These are phyloP conservation scores for Drosophila flavopinicola DNA, from an alignment of 2,888 invertebrate species.

Conservation along the genomic window DNA sequence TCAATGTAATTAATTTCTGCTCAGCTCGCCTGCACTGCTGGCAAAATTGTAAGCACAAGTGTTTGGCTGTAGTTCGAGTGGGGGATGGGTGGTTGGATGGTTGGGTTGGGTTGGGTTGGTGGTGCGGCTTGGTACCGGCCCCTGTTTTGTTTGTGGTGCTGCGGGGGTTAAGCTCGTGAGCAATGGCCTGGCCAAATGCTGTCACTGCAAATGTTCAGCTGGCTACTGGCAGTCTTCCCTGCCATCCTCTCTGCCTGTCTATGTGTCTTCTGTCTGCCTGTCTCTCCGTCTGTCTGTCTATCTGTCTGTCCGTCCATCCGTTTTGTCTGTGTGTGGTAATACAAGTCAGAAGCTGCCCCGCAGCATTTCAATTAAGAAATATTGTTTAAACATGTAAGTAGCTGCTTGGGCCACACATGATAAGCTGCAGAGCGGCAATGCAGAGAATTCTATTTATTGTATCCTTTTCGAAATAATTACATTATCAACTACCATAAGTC, in stretches of 20 bases:
- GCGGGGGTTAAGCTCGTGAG: slow-evolving; percentile 61
- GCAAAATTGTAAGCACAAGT: slow-evolving; percentile 57
- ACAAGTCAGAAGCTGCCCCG: slow-evolving; percentile 57
- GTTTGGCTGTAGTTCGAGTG: slow-evolving; percentile 13
- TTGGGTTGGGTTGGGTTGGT: not conserved
- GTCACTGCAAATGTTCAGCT: slow-evolving; percentile 72
- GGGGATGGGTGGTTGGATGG: not conserved
- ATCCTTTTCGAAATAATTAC: slow-evolving; percentile 27
- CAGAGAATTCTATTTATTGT: slow-evolving; percentile 10
- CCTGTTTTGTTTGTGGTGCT: slow-evolving; percentile 25
- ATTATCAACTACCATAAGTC: slow-evolving; percentile 15
- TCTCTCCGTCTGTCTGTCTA: not conserved
- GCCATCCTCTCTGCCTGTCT: slow-evolving; percentile 6
- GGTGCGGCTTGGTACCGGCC: not conserved
- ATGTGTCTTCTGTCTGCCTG: not conserved
- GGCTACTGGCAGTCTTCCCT: slow-evolving; percentile 27
- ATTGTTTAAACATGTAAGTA: slow-evolving; percentile 68
- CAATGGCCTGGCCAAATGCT: slow-evolving; percentile 64
- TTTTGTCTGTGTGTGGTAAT: slow-evolving; percentile 30
- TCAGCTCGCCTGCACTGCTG: slow-evolving; percentile 71
- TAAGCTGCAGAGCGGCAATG: slow-evolving; percentile 2
- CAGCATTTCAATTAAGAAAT: slow-evolving; percentile 76
- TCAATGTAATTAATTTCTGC: slow-evolving; percentile 80
- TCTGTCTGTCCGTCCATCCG: not conserved
- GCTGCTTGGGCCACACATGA: slow-evolving; percentile 21